Evolutionary conservation across 2,888 invertebrate genomes (phyloP).

Genomic region (Folsomia candida): DNA sequence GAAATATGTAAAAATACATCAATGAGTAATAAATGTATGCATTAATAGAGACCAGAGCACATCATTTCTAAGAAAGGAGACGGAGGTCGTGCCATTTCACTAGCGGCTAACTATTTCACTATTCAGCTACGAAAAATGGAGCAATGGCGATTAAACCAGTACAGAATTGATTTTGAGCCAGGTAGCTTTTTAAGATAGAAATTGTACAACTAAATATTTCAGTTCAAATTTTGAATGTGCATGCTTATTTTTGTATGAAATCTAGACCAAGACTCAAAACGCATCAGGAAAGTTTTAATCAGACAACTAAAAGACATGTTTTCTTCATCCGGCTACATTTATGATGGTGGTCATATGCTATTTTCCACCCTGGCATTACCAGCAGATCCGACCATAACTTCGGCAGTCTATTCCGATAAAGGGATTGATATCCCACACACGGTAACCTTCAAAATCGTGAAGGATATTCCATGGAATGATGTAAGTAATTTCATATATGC

Average conservation of each 20-base stretch:
- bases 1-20: no score
- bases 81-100: background rate
- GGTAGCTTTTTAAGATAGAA: no score
- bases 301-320: background rate
- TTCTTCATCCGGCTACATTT: background rate
- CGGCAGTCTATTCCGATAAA: slow-evolving; percentile 4
- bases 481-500: background rate
- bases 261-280: background rate
- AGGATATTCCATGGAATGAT: slow-evolving; percentile 1
- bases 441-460: background rate
- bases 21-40: no score
- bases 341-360: slow-evolving; percentile 19
- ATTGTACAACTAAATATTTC: no score
- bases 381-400: background rate
- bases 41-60: background rate
- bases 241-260: no score
- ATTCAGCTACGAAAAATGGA: background rate
- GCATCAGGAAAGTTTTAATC: slow-evolving; percentile 8
- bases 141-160: background rate
- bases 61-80: background rate
- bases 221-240: no score
- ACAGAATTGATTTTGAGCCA: no score
- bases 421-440: background rate
- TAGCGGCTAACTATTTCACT: background rate
- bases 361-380: background rate